A percentile compares a stretch with the other conserved stretches of the same genome.
Evolutionary conservation across 2,888 invertebrate species (phyloP).

Genomic region (Drosophila diplacantha): DNA sequence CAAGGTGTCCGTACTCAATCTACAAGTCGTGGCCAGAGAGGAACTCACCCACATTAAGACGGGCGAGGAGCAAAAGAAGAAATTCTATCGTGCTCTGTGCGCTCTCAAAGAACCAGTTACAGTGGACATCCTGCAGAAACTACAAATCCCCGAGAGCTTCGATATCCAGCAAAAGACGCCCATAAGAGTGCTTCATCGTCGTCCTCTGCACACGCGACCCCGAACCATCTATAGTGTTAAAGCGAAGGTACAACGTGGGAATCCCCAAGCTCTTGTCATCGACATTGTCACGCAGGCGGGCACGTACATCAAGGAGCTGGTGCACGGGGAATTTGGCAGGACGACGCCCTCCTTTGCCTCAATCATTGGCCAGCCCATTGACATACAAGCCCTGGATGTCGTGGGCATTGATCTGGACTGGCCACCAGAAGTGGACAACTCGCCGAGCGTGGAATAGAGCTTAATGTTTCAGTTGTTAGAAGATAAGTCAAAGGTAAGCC

Average conservation of each 20-base stretch:
- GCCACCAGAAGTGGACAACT: conserved; percentile 80
- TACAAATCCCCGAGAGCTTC: conserved; percentile 78
- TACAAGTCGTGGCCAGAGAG: conserved; percentile 84
- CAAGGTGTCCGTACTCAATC: conserved; percentile 81
- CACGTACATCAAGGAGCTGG: conserved; percentile 98
- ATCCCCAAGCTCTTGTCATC: conserved; percentile 80
- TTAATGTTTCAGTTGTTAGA: background rate
- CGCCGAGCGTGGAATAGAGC: background rate
- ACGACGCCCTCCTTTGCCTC: conserved; percentile 87
- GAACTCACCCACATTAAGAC: conserved; percentile 85
- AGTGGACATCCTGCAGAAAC: conserved; percentile 79
- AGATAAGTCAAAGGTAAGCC: background rate
- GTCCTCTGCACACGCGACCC: conserved; percentile 85
- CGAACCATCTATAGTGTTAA: conserved; percentile 83
- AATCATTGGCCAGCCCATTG: conserved; percentile 84
- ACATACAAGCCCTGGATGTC: conserved; percentile 96
- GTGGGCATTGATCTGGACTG: conserved; percentile 85
- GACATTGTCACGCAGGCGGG: conserved; percentile 91
- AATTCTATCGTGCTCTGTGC: conserved; percentile 91
- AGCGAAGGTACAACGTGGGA: conserved; percentile 80
- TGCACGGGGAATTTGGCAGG: conserved; percentile 96
- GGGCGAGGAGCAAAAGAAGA: conserved; percentile 92
- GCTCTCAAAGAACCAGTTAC: conserved; percentile 78
- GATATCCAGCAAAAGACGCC: conserved; percentile 90
- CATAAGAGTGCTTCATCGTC: conserved; percentile 90